Conservation (phyloP, 2,888 invertebrate species). For the Crepidodera aurea region DNA sequence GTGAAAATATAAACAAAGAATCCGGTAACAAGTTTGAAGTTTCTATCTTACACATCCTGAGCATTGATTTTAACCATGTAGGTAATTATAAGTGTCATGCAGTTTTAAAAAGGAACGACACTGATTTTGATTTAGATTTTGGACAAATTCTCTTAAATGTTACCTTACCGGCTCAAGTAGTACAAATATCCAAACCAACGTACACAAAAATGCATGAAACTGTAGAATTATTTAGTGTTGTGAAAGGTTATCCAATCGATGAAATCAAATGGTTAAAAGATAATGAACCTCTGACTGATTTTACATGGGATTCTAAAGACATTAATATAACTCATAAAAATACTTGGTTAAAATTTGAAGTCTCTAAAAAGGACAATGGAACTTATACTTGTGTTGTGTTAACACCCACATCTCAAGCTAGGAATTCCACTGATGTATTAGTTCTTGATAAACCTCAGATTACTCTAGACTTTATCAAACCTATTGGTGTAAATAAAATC, state of each 20-base stretch:
- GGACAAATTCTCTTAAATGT: conserved; percentile 58
- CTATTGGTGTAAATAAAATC: conserved; percentile 77
- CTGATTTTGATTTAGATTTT: conserved; percentile 54
- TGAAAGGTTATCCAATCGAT: conserved; percentile 69
- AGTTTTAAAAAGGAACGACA: conserved; percentile 58
- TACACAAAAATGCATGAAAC: conserved; percentile 65
- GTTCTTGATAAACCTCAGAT: conserved; percentile 77
- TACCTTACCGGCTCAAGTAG: conserved; percentile 63
- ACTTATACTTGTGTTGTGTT: conserved; percentile 68
- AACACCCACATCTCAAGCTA: conserved; percentile 50
- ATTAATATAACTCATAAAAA: conserved; percentile 68
- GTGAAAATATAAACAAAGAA: conserved; percentile 59
- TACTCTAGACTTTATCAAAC: conserved; percentile 74
- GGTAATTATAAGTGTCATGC: conserved; percentile 70
- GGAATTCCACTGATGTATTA: conserved; percentile 55
- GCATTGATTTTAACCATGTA: conserved; percentile 66
- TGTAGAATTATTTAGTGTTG: conserved; percentile 65
- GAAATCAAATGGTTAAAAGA: conserved; percentile 69
- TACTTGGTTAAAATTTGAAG: conserved; percentile 66
- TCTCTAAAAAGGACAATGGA: conserved; percentile 77
- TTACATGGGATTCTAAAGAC: conserved; percentile 51
- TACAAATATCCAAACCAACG: conserved; percentile 59
- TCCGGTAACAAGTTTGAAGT: conserved; percentile 59
- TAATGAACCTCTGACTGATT: conserved; percentile 60
- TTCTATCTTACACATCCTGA: conserved; percentile 65